phyloP scores from a whole-genome alignment of 2,113 vertebrate species.

The Protobothrops flavoviridis region DNA sequence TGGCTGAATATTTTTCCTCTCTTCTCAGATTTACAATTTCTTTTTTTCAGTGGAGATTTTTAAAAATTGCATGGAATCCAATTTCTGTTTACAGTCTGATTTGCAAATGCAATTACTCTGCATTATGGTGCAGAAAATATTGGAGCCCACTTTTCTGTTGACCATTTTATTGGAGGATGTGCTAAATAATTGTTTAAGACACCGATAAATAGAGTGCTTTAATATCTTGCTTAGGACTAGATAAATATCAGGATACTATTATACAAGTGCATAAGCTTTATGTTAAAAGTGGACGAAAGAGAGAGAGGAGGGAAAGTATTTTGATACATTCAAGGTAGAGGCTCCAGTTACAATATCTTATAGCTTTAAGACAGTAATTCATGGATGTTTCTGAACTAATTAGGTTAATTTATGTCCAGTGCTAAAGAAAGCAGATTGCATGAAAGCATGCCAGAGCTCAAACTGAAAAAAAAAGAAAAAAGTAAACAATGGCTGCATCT shows the following conservation, averaged over 20 bases:
- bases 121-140: not conserved
- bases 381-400: not conserved
- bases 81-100: not conserved
- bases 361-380: not conserved
- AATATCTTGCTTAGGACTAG: not conserved
- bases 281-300: not conserved
- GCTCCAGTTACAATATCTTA: not conserved
- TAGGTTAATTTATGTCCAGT: not conserved
- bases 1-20: not conserved
- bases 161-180: constrained; percentile 42
- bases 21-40: not conserved
- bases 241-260: not conserved
- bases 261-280: not conserved
- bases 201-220: not conserved
- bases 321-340: not conserved
- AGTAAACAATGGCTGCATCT: not conserved
- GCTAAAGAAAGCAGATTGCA: not conserved
- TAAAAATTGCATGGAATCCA: not conserved
- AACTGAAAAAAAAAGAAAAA: not conserved
- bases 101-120: constrained; percentile 11
- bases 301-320: not conserved
- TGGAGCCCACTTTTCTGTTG: constrained; percentile 42
- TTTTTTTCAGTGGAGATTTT: not conserved
- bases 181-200: constrained; percentile 62
- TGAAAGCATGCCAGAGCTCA: not conserved